Percentiles rank a stretch among this genome's conserved stretches.
Conservation (phyloP, 2,113 vertebrate genomes). For the Archocentrus centrarchus region DNA sequence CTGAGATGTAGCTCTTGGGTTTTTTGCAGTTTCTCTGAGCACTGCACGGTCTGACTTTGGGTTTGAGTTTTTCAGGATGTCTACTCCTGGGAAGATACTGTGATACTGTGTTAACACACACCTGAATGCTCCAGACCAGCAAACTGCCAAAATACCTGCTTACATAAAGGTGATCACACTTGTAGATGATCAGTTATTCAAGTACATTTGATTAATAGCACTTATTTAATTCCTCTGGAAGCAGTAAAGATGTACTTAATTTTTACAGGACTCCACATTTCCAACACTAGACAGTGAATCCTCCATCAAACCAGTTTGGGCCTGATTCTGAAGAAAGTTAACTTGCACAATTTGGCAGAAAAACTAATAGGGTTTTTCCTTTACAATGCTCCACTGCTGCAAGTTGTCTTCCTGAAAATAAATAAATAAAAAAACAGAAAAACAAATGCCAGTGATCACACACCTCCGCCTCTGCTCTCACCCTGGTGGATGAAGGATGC, state of each 20-base stretch:
- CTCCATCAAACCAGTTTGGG: too few species aligned
- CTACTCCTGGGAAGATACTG: neutral
- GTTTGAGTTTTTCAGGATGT: neutral
- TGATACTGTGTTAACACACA: neutral
- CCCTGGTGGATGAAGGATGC: too few species aligned
- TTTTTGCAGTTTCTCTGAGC: conserved; percentile 3
- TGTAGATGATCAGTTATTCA: neutral
- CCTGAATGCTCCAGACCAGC: neutral
- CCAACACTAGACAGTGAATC: too few species aligned
- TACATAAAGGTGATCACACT: neutral
- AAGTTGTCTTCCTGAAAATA: too few species aligned
- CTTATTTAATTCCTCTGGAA: neutral
- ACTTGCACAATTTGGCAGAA: too few species aligned
- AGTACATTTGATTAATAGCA: neutral
- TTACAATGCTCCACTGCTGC: too few species aligned
- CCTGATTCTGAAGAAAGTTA: too few species aligned
- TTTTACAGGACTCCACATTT: too few species aligned
- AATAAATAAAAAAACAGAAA: too few species aligned
- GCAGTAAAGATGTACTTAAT: neutral
- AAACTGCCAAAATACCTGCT: neutral
- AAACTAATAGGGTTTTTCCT: too few species aligned
- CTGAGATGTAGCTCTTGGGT: neutral
- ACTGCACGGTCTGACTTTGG: neutral
- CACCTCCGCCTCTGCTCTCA: too few species aligned
- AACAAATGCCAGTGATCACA: too few species aligned